These are phyloP conservation scores for Exaiptasia diaphana DNA, from an alignment of 64 coral and sea anemone genomes.

Conservation along the genomic window DNA sequence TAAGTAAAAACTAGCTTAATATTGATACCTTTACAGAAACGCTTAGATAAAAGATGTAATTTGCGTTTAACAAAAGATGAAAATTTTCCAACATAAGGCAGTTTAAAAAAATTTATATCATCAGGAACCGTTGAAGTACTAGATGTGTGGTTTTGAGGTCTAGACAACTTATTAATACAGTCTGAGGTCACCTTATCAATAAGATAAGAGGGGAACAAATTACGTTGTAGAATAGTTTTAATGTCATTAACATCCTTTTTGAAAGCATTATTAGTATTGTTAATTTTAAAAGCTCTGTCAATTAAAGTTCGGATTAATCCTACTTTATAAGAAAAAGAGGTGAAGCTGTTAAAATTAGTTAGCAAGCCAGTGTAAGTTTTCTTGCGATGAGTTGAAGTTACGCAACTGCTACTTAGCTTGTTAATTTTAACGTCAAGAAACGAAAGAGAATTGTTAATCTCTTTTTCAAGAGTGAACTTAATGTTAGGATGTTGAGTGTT, in stretches of 20 bases:
- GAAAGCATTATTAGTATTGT: constrained; percentile 1
- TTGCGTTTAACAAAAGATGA: background rate
- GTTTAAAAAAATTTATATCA: background rate
- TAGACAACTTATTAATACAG: background rate
- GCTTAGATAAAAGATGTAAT: no score
- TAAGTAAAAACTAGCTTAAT: constrained; percentile 11
- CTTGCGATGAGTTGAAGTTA: background rate
- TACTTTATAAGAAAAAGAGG: background rate
- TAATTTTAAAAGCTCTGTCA: constrained; percentile 2
- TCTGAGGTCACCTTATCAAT: constrained; percentile 13
- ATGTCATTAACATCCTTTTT: constrained; percentile 22
- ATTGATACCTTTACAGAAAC: constrained; percentile 6
- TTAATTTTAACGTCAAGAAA: background rate
- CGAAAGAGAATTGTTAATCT: background rate
- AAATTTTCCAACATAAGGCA: background rate
- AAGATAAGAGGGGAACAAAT: background rate
- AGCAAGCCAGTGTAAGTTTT: background rate
- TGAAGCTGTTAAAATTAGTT: background rate
- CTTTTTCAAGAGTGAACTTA: constrained; percentile 23
- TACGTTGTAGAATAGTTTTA: constrained; percentile 1
- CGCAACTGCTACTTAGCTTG: background rate
- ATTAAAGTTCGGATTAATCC: background rate
- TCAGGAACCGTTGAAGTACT: background rate
- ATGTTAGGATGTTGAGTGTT: constrained; percentile 1
- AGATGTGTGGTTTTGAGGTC: background rate